Conservation (phyloP, 2,888 invertebrate genomes). For the Tribolium freemani region DNA sequence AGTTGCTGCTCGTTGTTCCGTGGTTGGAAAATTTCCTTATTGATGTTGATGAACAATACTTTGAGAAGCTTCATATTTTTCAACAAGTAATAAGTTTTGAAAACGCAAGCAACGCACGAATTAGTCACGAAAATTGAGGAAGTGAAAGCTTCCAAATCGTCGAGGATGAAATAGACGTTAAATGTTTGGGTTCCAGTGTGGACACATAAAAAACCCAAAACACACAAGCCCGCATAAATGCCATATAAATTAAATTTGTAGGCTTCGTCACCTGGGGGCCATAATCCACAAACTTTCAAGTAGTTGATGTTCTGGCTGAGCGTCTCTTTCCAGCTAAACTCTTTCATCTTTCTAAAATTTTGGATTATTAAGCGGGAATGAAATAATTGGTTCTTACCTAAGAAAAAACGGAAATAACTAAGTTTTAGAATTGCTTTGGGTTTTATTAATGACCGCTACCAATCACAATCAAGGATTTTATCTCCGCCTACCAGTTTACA, state of each 20-base stretch:
- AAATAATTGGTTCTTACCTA: no score
- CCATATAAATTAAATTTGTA: slow-evolving; percentile 14
- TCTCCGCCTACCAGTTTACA: background rate
- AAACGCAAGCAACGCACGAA: background rate
- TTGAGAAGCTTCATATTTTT: slow-evolving; percentile 16
- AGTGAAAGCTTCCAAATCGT: slow-evolving; percentile 11
- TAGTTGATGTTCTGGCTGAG: background rate
- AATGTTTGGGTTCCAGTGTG: slow-evolving; percentile 2
- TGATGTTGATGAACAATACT: slow-evolving; percentile 16
- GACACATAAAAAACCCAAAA: background rate
- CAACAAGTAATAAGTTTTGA: slow-evolving; percentile 10
- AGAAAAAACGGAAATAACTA: no score
- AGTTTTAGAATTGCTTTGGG: background rate
- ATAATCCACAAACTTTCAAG: background rate
- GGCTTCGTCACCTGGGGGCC: background rate
- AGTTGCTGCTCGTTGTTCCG: slow-evolving; percentile 25
- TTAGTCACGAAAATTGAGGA: slow-evolving; percentile 1
- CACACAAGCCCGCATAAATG: background rate
- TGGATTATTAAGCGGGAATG: no score
- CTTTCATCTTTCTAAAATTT: background rate
- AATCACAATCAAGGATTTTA: background rate
- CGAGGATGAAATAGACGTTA: slow-evolving; percentile 11
- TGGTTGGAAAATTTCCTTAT: slow-evolving; percentile 44
- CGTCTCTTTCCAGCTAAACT: background rate
- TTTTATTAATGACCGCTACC: background rate